phyloP scores from a whole-genome alignment of 2,888 invertebrate genomes.

The Hydroisotoma schaefferi region DNA sequence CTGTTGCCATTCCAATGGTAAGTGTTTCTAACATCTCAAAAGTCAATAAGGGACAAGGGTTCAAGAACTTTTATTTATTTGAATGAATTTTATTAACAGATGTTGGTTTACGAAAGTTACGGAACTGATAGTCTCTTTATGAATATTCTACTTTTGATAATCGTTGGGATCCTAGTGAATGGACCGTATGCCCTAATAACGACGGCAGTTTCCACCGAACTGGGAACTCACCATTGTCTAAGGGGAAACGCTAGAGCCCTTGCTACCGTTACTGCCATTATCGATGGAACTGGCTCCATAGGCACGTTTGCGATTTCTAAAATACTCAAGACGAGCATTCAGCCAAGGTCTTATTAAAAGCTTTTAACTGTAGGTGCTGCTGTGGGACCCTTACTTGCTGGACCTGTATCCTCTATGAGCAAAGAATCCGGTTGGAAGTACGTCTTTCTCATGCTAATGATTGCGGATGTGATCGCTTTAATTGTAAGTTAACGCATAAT shows the following conservation, averaged over 20 bases:
- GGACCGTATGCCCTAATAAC: conserved; percentile 96
- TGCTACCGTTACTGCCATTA: conserved; percentile 96
- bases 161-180: conserved; percentile 81
- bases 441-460: conserved; percentile 88
- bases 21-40: conserved; percentile 43
- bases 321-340: neutral
- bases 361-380: conserved; percentile 73
- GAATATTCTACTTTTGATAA: conserved; percentile 66
- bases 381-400: conserved; percentile 84
- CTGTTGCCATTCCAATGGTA: conserved; percentile 77
- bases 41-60: neutral
- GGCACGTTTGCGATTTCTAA: conserved; percentile 55
- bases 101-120: conserved; percentile 72
- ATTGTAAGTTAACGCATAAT: conserved; percentile 59
- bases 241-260: conserved; percentile 81
- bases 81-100: conserved; percentile 55
- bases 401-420: conserved; percentile 62
- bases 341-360: neutral
- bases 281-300: conserved; percentile 91
- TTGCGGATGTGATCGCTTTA: conserved; percentile 73
- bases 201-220: conserved; percentile 87
- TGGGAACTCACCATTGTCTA: conserved; percentile 82
- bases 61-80: neutral
- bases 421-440: conserved; percentile 67
- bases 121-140: conserved; percentile 62